Evolutionary conservation across 2,797 vertebrate genomes (phyloP), one percentile per base, ranked within the genome.

Genomic region (Gymnoscopelus braueri): DNA sequence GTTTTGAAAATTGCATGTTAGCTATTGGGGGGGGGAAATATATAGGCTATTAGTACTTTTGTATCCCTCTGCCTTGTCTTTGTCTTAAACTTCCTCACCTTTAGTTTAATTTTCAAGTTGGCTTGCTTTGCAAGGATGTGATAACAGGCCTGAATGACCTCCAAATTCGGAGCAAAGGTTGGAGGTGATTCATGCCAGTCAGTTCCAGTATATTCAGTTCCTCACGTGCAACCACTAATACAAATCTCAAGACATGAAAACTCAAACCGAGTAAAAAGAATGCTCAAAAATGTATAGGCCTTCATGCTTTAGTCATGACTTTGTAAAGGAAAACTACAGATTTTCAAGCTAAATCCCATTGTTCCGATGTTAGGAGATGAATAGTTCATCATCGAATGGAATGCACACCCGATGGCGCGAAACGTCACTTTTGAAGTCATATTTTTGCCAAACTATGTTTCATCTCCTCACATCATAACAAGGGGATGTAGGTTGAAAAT

Each of bases 121-220:
- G 26, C 26, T 29, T 29, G 26, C 26, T 29, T 29, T 29, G 9
- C 39, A 44, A 44, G 39, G 39, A 44, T 44, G 39, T 44, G 50
- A 55, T 19, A 69, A 50, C 47, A 47, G 72, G 67, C 53, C 44
- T 19, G 60, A 72, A 67, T 64, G 35, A 82, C 61, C 1, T 68
- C 56, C 78, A 86, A 87, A 81, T 82, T 85, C 60, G 63, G 12
- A 68, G 67, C 35, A 62, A 67, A 23, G 71, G 59, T 51, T 62
- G 23, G 73, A 78, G 74, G 82, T 80, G 51, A 7, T 63, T 58
- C 69, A 60, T 9, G 60, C 70, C 63, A 24, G 67, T 59, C 39
- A 8, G 12, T 51, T 50, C 50, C 39, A 52, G 57, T 47, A 39
- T 60, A 72, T 61, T 50, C 47, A 3, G 65, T 35, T 51, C 50